phyloP scores from a whole-genome alignment of 1,140 invertebrate genomes.

The Drosophila baimaii region DNA sequence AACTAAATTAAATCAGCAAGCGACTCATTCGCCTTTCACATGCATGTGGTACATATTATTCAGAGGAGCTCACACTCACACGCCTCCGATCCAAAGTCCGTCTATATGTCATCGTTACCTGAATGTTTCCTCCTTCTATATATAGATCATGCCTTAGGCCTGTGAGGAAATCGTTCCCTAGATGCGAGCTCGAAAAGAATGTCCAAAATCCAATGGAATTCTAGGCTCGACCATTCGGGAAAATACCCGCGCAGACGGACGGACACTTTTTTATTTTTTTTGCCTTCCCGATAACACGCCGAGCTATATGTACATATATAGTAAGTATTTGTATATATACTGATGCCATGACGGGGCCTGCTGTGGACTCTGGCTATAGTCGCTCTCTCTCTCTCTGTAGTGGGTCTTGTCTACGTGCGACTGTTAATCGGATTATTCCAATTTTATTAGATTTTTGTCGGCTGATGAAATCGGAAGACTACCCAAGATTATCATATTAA shows the following conservation, averaged over 20 bases:
- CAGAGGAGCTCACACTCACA: slow-evolving; percentile 30
- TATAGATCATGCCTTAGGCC: slow-evolving; percentile 35
- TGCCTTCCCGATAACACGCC: slow-evolving; percentile 14
- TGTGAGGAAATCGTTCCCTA: neutral
- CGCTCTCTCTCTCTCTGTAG: slow-evolving; percentile 1
- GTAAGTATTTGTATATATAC: neutral
- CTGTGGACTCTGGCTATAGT: slow-evolving; percentile 6
- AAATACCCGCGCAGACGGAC: slow-evolving; percentile 21
- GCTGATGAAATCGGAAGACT: slow-evolving; percentile 5
- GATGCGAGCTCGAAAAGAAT: slow-evolving; percentile 5
- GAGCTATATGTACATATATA: neutral
- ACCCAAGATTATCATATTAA: neutral
- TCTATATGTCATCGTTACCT: slow-evolving; percentile 38
- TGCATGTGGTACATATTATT: neutral
- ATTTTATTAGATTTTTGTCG: slow-evolving; percentile 1
- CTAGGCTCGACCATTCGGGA: slow-evolving; percentile 28
- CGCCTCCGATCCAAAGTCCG: slow-evolving; percentile 39
- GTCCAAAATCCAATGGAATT: slow-evolving; percentile 28
- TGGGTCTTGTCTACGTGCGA: slow-evolving; percentile 26
- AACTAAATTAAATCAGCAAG: slow-evolving; percentile 30
- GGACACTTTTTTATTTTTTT: neutral
- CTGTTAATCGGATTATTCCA: slow-evolving; percentile 21
- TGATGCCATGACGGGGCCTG: slow-evolving; percentile 23
- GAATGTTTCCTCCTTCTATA: slow-evolving; percentile 40
- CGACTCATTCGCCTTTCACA: slow-evolving; percentile 45